Evolutionary conservation across 2,888 invertebrate species (phyloP).

Genomic region (Cyclophora punctaria): DNA sequence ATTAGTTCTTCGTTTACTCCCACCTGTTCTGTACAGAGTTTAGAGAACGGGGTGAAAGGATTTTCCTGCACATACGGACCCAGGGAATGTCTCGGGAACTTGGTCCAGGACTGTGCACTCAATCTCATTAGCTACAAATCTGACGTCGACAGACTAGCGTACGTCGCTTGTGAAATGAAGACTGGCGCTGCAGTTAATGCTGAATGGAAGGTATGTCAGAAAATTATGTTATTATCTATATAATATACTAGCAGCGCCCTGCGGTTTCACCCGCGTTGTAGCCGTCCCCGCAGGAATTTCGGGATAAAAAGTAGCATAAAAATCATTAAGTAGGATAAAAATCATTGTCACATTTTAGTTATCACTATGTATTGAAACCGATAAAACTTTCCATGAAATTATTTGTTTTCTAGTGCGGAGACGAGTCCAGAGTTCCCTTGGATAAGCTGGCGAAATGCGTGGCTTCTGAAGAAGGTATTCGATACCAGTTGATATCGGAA

Average conservation of each 20-base stretch:
- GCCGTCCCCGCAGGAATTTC: no score
- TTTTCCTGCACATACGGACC: slow-evolving; percentile 80
- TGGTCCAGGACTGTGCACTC: slow-evolving; percentile 77
- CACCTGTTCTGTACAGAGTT: no score
- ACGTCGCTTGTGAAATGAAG: slow-evolving; percentile 72
- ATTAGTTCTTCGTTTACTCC: no score
- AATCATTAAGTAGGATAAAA: no score
- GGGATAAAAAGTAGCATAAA: no score
- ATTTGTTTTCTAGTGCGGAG: slow-evolving; percentile 45
- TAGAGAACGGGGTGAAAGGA: slow-evolving; percentile 42
- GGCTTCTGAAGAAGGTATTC: slow-evolving; percentile 42
- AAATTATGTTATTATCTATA: neutral
- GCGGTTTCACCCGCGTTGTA: no score
- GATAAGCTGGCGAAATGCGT: slow-evolving; percentile 34
- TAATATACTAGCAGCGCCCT: no score
- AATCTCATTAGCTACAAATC: slow-evolving; percentile 34
- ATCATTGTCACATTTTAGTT: neutral
- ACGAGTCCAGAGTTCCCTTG: slow-evolving; percentile 26
- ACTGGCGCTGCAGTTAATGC: slow-evolving; percentile 46
- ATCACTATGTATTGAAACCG: neutral
- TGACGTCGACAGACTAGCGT: slow-evolving; percentile 49
- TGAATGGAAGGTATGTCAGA: slow-evolving; percentile 29
- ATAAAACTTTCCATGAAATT: neutral
- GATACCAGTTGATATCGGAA: slow-evolving; percentile 67
- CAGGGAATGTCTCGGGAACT: slow-evolving; percentile 77